Base-by-base conservation (phyloP, 2,797 vertebrate genomes). In the Adrianichthys oophorus region DNA sequence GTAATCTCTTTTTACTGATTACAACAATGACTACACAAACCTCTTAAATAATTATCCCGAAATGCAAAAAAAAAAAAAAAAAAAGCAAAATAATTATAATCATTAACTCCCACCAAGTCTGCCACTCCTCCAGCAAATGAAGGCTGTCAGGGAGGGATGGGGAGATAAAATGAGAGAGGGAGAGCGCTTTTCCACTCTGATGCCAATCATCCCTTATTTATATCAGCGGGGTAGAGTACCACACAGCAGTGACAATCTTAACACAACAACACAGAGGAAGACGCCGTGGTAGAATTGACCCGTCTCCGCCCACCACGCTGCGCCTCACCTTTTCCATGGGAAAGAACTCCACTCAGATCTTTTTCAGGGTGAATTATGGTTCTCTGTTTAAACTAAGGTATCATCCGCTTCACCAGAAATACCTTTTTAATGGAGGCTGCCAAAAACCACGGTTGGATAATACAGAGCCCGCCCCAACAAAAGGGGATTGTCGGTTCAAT, bases 1-100 rank as follows among this genome's bases (percentile, higher is more conserved):
- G 91, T 93, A 92, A 93, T 93, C 91, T 90, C 89, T 91, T 88
- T 92, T 92, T 92, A 91, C 92, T 92, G 91, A 93, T 92, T 93
- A 91, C 88, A 91, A 88, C 88, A 83, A 91, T 89, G 89, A 90
- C 90, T 90, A 91, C 91, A 92, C 86, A 75, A 91, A 92, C 90
- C 92, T 92, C 91, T 92, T 92, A 93, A 93, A 92, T 92, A 92
- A 93, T 93, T 92, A 92, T 92, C 89, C 90, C 85, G 79, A 90
- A 89, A 91, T 90, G 89, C 87, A 83, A 87, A 47, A 58, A 86
- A 88, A 83, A 86, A 42, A 19, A 41, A 85, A 88, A 82, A 80
- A 89, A 90, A 90, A 76, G 82, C 81, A 37, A 91, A 92, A 93
- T 92, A 93, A 93, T 92, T 92, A 93, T 92, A 91, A 91, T 93